Base-by-base conservation (phyloP, 2,113 vertebrate species). In the Lota lota region DNA sequence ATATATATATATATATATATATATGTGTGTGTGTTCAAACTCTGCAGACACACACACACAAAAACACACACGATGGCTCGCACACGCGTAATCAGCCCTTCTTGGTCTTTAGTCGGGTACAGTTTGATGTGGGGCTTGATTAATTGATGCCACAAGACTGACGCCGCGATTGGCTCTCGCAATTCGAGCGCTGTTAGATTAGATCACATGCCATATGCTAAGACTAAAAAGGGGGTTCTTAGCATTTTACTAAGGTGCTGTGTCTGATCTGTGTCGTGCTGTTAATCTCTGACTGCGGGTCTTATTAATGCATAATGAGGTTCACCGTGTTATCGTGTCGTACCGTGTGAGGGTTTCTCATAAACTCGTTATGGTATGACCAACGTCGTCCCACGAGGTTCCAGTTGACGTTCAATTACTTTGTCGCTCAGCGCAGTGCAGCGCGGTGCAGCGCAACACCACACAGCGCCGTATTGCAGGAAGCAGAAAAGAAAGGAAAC, bases 231-330 rank as follows among this genome's bases (percentile, higher is more conserved):
- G 22, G 54, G 36, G 63, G 63, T 71, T 67, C 64, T 73, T 71
- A 67, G 66, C 66, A 70, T 70, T 80, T 78, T 76, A 81, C 83
- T 75, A 73, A 68, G 66, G 62, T 73, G 28, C 24, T 64, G 65
- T 36, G 61, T 83, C 70, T 79, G 69, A 86, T 75, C 62, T 69
- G 63, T 28, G 69, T 56, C n/a, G 36, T 22, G 28, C 56, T 1
- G 22, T 71, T 82, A 15, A 47, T 47, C 40, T 47, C 40, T 10
- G 40, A 14, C 6, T 8, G 40, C 10, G 40, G 40, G 2, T 83
- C 76, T 84, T 75, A 82, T 83, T 80, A 85, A 85, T 79, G 72
- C 79, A 78, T 79, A 80, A 80, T 79, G 71, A 77, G 81, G 75
- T 79, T 83, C 84, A 80, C 71, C 64, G 20, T 65, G 54, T 70